Conservation (phyloP, 2,888 invertebrate genomes). For the Polietes domitor region DNA sequence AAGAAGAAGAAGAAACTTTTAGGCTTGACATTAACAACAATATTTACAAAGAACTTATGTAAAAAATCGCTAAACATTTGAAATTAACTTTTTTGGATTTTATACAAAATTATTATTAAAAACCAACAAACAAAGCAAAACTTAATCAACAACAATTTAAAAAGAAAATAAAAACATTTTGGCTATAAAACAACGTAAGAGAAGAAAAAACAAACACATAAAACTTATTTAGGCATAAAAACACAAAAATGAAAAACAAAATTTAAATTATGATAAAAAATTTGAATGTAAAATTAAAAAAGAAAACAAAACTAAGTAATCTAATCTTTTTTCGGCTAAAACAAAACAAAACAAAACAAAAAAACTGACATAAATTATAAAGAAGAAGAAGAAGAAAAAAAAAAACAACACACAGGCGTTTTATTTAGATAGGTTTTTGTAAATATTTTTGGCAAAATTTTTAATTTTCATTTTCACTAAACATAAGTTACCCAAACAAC, state of each 20-base stretch:
- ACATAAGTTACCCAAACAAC: slow-evolving; percentile 61
- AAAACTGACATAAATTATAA: slow-evolving; percentile 61
- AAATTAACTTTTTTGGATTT: slow-evolving; percentile 58
- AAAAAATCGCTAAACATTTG: slow-evolving; percentile 65
- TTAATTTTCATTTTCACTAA: slow-evolving; percentile 62
- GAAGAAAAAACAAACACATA: slow-evolving; percentile 39
- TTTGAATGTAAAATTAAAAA: slow-evolving; percentile 40
- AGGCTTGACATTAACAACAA: slow-evolving; percentile 68
- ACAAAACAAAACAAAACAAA: slow-evolving; percentile 42
- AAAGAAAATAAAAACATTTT: slow-evolving; percentile 63
- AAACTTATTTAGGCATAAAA: slow-evolving; percentile 41
- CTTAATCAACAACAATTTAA: not conserved
- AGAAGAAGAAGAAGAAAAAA: slow-evolving; percentile 50
- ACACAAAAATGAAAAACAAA: slow-evolving; percentile 38
- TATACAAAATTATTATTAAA: slow-evolving; percentile 58
- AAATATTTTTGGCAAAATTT: slow-evolving; percentile 79
- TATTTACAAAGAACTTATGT: slow-evolving; percentile 74
- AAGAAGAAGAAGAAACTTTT: slow-evolving; percentile 69
- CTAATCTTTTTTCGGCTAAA: slow-evolving; percentile 64
- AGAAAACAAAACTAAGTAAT: slow-evolving; percentile 51
- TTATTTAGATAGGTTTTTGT: slow-evolving; percentile 80
- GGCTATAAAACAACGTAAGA: slow-evolving; percentile 53
- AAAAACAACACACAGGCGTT: slow-evolving; percentile 64
- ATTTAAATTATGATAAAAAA: slow-evolving; percentile 63
- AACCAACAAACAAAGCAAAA: not conserved